Evolutionary conservation across 2,888 invertebrate species (phyloP).

Genomic region (Cantharis rufa): DNA sequence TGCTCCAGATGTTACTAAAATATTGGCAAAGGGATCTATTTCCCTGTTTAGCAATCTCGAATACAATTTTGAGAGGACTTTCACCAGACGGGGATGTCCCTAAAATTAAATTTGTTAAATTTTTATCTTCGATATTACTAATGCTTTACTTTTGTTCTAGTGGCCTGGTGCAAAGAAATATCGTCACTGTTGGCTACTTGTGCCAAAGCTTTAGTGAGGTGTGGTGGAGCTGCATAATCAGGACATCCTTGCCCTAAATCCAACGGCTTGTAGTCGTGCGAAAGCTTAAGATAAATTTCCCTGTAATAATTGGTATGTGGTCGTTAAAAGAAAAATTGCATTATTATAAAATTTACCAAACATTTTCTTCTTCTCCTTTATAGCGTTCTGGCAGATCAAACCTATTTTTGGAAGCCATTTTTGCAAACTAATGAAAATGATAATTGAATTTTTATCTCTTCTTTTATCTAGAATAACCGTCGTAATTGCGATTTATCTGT

Average conservation of each 20-base stretch:
- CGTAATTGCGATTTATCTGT: background rate
- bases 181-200: conserved; percentile 46
- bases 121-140: background rate
- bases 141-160: background rate
- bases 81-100: conserved; percentile 91
- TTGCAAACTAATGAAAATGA: background rate
- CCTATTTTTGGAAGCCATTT: background rate
- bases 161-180: background rate
- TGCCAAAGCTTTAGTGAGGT: background rate
- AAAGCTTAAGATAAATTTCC: conserved; percentile 79
- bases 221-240: conserved; percentile 81
- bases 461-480: background rate
- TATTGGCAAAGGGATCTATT: conserved; percentile 82
- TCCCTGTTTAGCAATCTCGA: conserved; percentile 73
- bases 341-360: background rate
- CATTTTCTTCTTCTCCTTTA: background rate
- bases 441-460: background rate
- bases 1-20: conserved; percentile 90
- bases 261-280: conserved; percentile 81
- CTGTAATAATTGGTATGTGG: background rate
- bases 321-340: background rate
- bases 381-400: background rate
- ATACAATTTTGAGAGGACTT: conserved; percentile 83
- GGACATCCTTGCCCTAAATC: conserved; percentile 97
- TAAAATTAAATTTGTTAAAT: conserved; percentile 49